These are phyloP conservation scores for Rhincodon typus DNA, from an alignment of 2,797 vertebrate genomes.

Conservation along the genomic window DNA sequence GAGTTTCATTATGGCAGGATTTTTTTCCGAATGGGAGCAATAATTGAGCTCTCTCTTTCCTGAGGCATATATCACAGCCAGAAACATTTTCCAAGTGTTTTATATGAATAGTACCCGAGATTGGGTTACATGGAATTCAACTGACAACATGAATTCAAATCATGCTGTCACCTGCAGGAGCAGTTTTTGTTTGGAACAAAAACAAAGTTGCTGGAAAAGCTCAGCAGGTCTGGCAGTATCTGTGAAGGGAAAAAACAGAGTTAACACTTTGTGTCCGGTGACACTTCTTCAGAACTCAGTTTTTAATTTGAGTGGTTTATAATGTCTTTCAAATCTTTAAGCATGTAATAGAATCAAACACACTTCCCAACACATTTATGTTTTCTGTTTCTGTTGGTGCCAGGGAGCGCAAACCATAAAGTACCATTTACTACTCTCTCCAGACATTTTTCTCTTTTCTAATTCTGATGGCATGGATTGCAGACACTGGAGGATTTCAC, in stretches of 20 bases:
- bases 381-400: background rate
- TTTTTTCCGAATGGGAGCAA: background rate
- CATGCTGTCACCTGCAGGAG: background rate
- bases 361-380: background rate
- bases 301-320: background rate
- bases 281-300: too few relatives aligned
- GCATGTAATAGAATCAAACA: background rate
- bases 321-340: constrained; percentile 8
- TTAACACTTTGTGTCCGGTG: too few relatives aligned
- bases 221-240: too few relatives aligned
- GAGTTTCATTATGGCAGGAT: background rate
- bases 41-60: background rate
- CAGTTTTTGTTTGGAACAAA: too few relatives aligned
- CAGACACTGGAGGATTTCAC: background rate
- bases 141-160: background rate
- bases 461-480: background rate
- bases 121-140: background rate
- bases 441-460: background rate
- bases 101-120: background rate
- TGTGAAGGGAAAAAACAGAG: too few relatives aligned
- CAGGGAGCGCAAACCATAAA: background rate
- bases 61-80: background rate
- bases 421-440: background rate
- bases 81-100: background rate
- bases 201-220: too few relatives aligned